Evolutionary conservation across 1,140 invertebrate genomes (phyloP), one percentile per base, ranked within the genome.

Genomic region (Stegodyphus mimosarum): DNA sequence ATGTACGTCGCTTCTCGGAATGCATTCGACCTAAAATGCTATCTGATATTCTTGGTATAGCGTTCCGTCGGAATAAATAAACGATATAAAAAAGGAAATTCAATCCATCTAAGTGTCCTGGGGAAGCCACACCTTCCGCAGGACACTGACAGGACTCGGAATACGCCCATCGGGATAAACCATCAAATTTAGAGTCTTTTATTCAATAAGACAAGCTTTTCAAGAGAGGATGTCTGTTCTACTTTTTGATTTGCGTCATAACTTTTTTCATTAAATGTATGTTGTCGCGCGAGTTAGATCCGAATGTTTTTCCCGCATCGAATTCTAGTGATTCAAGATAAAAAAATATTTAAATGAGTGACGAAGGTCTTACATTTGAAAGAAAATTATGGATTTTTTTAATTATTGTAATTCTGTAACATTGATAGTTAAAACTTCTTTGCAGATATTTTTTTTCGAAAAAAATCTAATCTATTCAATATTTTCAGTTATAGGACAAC

Each of bases 151-250:
- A 67, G 64, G 64, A 67, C 64, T 7, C 17, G 17, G 64, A 67
- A 67, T 60, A 67, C 64, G 64, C 64, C 64, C 64, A 67, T 18
- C 9, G 17, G 17, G 64, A 67, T 17, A 67, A 18, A 33, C 17
- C 64, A 67, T 67, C 64, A 67, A 67, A 15, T n/a, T 67, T 67
- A 7, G 17, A 67, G 64, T 7, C n/a, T 17, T 67, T 7, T 67
- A 67, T 67, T 67, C 64, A 67, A 17, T 67, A 67, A 67, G 64
- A 67, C 64, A 67, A 15, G 64, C 17, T 67, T 60, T 60, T 60
- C 15, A 60, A 15, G 55, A 9, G 55, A 15, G 9, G 55, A 60
- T 15, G 55, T 60, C 9, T 60, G 55, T 15, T 60, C 55, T 15
- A 15, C 55, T 60, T 60, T 15, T 33, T 33, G 33, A 33, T 33